phyloP scores from a whole-genome alignment of 2,888 invertebrate genomes.

The Dorcus hopei region DNA sequence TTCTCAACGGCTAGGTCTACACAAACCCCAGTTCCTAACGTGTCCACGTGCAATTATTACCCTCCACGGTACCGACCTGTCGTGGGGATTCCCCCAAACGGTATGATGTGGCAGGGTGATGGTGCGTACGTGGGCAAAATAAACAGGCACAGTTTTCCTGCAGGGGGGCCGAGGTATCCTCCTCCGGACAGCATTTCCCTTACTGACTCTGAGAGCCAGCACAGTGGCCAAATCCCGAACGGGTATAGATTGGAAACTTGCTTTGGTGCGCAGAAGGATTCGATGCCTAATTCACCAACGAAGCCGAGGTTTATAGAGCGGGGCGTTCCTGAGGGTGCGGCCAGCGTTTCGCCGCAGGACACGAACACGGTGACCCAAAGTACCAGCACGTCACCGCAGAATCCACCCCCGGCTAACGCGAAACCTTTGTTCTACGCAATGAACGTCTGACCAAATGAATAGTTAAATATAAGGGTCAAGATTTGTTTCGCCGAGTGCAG shows the following conservation, averaged over 20 bases:
- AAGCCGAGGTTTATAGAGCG: slow-evolving; percentile 55
- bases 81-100: slow-evolving; percentile 31
- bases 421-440: slow-evolving; percentile 76
- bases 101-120: slow-evolving; percentile 36
- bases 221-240: slow-evolving; percentile 37
- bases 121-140: slow-evolving; percentile 38
- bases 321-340: slow-evolving; percentile 72
- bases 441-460: slow-evolving; percentile 78
- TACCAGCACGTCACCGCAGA: slow-evolving; percentile 48
- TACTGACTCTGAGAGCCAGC: slow-evolving; percentile 42
- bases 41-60: slow-evolving; percentile 38
- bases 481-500: slow-evolving; percentile 11
- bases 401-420: slow-evolving; percentile 49
- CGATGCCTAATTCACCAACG: slow-evolving; percentile 57
- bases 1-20: slow-evolving; percentile 46
- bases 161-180: slow-evolving; percentile 35
- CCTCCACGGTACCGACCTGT: slow-evolving; percentile 40
- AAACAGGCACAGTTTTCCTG: slow-evolving; percentile 44
- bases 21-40: slow-evolving; percentile 40
- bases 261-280: slow-evolving; percentile 34
- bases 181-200: slow-evolving; percentile 39
- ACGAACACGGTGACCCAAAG: slow-evolving; percentile 47
- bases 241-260: slow-evolving; percentile 35
- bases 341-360: slow-evolving; percentile 67
- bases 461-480: slow-evolving; percentile 44